A percentile compares a stretch with the other conserved stretches of the same genome.
phyloP scores from a whole-genome alignment of 2,888 invertebrate species.

The Rhogogaster chlorosoma region DNA sequence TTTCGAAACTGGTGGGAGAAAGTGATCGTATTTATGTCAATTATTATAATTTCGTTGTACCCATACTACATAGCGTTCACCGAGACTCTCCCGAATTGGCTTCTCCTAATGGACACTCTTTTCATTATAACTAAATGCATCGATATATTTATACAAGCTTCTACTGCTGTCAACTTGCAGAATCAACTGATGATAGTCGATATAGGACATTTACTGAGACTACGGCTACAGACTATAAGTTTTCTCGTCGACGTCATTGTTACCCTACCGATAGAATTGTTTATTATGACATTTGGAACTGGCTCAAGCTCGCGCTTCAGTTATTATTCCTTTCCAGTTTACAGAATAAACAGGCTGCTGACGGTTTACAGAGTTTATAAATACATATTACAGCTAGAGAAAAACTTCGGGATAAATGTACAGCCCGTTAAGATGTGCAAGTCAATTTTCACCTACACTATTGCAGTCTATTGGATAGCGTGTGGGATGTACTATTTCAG shows the following conservation, averaged over 20 bases:
- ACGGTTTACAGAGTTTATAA: conserved; percentile 79
- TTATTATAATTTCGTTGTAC: conserved; percentile 52
- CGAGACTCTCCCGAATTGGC: background rate
- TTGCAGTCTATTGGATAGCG: conserved; percentile 33
- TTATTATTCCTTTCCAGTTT: conserved; percentile 78
- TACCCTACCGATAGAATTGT: conserved; percentile 33
- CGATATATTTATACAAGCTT: conserved; percentile 62
- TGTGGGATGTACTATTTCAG: background rate
- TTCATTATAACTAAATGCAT: conserved; percentile 56
- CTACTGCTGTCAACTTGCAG: conserved; percentile 61
- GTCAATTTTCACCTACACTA: conserved; percentile 23
- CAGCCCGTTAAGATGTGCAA: conserved; percentile 12
- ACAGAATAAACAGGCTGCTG: conserved; percentile 80
- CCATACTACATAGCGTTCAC: conserved; percentile 58
- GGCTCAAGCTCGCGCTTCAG: background rate
- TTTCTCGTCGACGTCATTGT: conserved; percentile 40
- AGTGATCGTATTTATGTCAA: conserved; percentile 47
- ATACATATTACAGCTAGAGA: conserved; percentile 78
- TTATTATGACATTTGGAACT: background rate
- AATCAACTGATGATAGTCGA: conserved; percentile 55
- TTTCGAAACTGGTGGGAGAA: conserved; percentile 61
- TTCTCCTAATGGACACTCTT: conserved; percentile 44
- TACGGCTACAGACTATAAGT: background rate
- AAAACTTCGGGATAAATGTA: conserved; percentile 67
- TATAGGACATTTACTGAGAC: conserved; percentile 43